Base-by-base conservation (phyloP, 2,113 vertebrate genomes). In the Tylochromis polylepis region DNA sequence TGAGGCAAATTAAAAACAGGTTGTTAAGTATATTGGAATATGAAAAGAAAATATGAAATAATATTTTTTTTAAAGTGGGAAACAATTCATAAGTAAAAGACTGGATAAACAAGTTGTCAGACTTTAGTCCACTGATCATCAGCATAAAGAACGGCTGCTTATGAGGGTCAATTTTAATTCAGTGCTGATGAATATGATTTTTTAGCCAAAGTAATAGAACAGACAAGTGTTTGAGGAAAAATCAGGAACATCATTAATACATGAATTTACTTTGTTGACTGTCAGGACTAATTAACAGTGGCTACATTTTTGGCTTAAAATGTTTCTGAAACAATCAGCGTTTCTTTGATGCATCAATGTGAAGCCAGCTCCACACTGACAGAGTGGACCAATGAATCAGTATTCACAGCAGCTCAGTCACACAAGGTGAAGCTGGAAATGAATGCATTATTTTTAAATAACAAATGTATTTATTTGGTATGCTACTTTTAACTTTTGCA, bases 1-100 rank as follows among this genome's bases (percentile, higher is more conserved):
- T 75, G 58, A 90, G 81, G 80, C 59, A 91, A 90, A 87, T 88
- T 67, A 75, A 82, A 72, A 91, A 70, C 67, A 83, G 83, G 55
- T 43, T 82, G 55, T 81, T 81, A 90, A 91, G 90, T 91, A 87
- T 67, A 11, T 43, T 82, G 16, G 8, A 87, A 86, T 72, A 80
- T 83, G 43, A 85, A 75, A 55, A 79, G 78, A 85, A 88, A 87
- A 83, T 11, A n/a, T 79, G 36, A 67, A 65, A 51, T 36, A 27
- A 46, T 36, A 34, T n/a, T n/a, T n/a, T n/a, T n/a, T n/a, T n/a
- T n/a, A 41, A 86, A 62, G n/a, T 6, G 3, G 29, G 18, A 57
- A 27, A 57, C 51, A 6, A 53, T 38, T 89, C 79, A 70, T 59
- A 34, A 79, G 56, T 70, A 67, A 83, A 55, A 87, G 27, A 62